Conservation (phyloP, 2,113 vertebrate species). For the Bos indicus region DNA sequence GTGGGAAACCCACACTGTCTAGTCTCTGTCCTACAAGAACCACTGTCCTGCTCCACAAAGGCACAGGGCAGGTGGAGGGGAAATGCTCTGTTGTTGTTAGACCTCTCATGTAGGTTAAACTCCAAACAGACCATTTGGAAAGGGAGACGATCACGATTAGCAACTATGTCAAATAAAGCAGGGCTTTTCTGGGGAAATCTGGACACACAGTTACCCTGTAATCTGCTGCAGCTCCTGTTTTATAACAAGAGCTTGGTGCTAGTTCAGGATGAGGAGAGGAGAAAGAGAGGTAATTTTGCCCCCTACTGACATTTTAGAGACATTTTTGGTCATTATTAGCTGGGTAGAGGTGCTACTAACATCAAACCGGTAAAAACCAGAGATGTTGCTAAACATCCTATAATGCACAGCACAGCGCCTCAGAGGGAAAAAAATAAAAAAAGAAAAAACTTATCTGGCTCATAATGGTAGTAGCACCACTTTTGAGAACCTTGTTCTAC, state of each 20-base stretch:
- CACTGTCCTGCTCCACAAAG: not conserved
- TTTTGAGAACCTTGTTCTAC: not conserved
- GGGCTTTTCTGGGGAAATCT: not conserved
- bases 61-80: not conserved
- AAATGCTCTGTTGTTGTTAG: not conserved
- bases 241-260: not conserved
- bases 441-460: rapidly evolving
- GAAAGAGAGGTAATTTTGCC: too few species aligned
- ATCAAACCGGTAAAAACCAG: not conserved
- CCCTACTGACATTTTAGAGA: not conserved
- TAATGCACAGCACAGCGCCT: rapidly evolving
- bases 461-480: not conserved
- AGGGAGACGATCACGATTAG: not conserved
- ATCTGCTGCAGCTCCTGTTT: not conserved
- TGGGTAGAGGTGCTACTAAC: not conserved
- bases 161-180: not conserved
- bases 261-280: rapidly evolving
- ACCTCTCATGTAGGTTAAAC: not conserved
- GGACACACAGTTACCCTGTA: not conserved
- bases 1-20: not conserved
- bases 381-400: not conserved
- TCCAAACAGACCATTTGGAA: not conserved
- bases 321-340: not conserved
- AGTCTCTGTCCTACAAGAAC: not conserved
- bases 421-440: rapidly evolving